Base-by-base conservation (phyloP, 2,797 vertebrate genomes). In the Miichthys miiuy region DNA sequence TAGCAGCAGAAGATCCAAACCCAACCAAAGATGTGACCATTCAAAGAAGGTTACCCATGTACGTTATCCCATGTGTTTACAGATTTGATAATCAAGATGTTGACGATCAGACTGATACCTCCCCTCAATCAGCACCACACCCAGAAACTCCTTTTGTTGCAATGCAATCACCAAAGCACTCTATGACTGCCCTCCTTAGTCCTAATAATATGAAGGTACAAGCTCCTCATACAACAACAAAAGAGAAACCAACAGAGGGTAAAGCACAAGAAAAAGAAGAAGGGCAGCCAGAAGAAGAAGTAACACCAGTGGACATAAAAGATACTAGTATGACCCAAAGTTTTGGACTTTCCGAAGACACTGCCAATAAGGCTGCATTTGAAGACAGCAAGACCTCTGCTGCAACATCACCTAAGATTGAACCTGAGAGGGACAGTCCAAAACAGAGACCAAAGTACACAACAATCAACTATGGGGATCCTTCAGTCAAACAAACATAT, bases 381-480 rank as follows among this genome's bases (percentile, higher is more conserved):
- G 78, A 86, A 74, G 74, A 77, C 30, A 64, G 34, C 5, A 12
- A 65, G 38, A 61, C 9, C 5, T 54, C 38, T 18, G 44, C 23
- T 27, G 51, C 63, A 21, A 72, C 21, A 17, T 48, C 34, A 52
- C 21, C 76, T 6, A 34, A 81, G 9, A 58, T 52, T 60, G 63
- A 78, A 76, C 58, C 62, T 27, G 63, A 87, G 34, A 56, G 16
- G 75, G 47, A 76, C 7, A 42, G 38, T 14, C 41, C 76, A 78
- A 75, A 60, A 0, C 76, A 81, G 0, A 87, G 86, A 57, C 87
- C 95, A 67, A 99, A 98, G 88, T 99, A 99, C 85, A 96, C 84
- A 75, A 96, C 95, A 23, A 93, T 97, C 75, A 97, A 95, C 90
- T 98, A 98, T 25, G 80, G 95, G 2, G 97, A 97, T 87, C 86